phyloP scores from a whole-genome alignment of 92 coral and sea anemone genomes.

The Plumapathes pennacea region DNA sequence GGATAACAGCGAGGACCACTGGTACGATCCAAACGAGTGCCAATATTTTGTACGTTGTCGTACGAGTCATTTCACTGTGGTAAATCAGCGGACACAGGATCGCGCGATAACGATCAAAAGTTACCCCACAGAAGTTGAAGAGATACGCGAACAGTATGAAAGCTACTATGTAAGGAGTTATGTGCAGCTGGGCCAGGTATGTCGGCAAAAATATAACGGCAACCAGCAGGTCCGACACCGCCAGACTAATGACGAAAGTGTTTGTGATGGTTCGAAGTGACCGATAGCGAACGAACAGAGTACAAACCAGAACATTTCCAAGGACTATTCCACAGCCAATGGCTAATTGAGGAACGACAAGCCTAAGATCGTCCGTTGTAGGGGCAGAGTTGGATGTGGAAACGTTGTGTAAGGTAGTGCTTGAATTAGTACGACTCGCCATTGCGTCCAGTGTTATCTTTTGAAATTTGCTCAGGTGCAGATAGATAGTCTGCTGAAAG shows the following conservation, averaged over 20 bases:
- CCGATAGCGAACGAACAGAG: slow-evolving; percentile 57
- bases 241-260: slow-evolving; percentile 82
- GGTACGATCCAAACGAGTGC: slow-evolving; percentile 73
- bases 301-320: slow-evolving; percentile 78
- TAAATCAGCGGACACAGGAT: slow-evolving; percentile 79
- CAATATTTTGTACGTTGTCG: slow-evolving; percentile 58
- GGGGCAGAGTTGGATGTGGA: neutral
- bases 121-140: slow-evolving; percentile 89
- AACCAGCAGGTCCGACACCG: slow-evolving; percentile 80
- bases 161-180: slow-evolving; percentile 76
- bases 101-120: slow-evolving; percentile 89
- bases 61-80: slow-evolving; percentile 60
- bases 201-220: slow-evolving; percentile 81
- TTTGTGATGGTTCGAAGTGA: slow-evolving; percentile 80
- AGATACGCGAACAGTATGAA: slow-evolving; percentile 88
- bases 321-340: slow-evolving; percentile 72
- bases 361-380: neutral
- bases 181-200: slow-evolving; percentile 48
- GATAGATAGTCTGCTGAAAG: too few species aligned
- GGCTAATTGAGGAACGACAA: slow-evolving; percentile 25
- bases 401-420: too few species aligned
- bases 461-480: too few species aligned
- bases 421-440: too few species aligned
- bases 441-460: too few species aligned
- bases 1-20: slow-evolving; percentile 56